Evolutionary conservation across 64 coral and sea anemone genomes (phyloP), one percentile per base, ranked within the genome.

Genomic region (Stylophora pistillata): DNA sequence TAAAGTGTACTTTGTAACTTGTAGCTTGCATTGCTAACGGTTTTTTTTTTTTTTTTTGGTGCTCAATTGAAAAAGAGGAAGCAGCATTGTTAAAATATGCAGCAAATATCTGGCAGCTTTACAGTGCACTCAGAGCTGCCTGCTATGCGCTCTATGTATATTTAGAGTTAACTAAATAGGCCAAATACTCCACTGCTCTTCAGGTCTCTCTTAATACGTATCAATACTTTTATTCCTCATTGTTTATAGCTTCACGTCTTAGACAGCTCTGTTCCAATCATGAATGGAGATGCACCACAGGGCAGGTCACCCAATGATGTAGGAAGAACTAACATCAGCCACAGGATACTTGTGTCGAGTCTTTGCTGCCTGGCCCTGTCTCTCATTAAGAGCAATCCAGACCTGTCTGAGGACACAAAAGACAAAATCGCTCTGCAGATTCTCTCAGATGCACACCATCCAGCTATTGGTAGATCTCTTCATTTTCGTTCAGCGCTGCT

Each of bases 391-490:
- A 41, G 56, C 28, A 74, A 62, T 32, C 34, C 34, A 20, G 64
- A 69, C 25, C 68, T 86, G 16, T 20, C 66, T 54, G 32, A 28
- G 9, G 18, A 91, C 23, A 71, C 81, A 52, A 89, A 66, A 77
- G 60, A 74, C 30, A 81, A 79, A 23, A 77, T 90, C 56, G 74
- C 81, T 15, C 29, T 94, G 9, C 69, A 77, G 57, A 68, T 94
- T 57, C 23, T 94, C 31, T 26, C 29, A 55, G 78, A 73, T 72
- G 55, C 77, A 63, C 93, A 94, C 73, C 88, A 90, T 76, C 81
- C 93, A n/a, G 0, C 29, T 10, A 69, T 94, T 47, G 74, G 93
- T 90, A 69, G 64, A 78, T 52, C 7, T 29, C n/a, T 27, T 68
- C 23, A 11, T n/a, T 68, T 25, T 21, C 25, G 2, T n/a, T 68